These are phyloP conservation scores for Megalops atlanticus DNA, from an alignment of 2,113 vertebrate species.

Conservation along the genomic window DNA sequence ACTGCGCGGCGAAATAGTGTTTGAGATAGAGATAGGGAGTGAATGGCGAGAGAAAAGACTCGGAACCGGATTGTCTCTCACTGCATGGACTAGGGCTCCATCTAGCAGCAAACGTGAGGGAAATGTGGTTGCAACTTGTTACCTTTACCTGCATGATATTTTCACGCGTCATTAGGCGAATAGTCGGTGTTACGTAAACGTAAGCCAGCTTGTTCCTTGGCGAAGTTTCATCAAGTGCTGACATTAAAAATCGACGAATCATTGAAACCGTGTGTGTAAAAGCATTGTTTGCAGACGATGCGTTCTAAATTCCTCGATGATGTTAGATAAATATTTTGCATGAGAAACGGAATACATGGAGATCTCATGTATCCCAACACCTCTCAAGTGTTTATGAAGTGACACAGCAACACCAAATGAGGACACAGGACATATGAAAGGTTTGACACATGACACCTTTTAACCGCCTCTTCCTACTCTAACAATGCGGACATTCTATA, in stretches of 20 bases:
- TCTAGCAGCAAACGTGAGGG: constrained; percentile 56
- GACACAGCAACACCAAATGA: background rate
- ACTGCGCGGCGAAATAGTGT: constrained; percentile 61
- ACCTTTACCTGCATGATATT: background rate
- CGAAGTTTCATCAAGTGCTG: too few species aligned
- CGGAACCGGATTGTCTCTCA: constrained; percentile 60
- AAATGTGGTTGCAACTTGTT: background rate
- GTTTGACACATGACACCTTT: constrained; percentile 13
- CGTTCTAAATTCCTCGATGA: too few species aligned
- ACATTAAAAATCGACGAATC: too few species aligned
- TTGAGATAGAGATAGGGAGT: constrained; percentile 49
- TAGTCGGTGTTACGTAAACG: background rate
- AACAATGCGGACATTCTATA: too few species aligned
- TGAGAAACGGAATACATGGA: too few species aligned
- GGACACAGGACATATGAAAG: background rate
- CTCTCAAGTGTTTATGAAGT: constrained; percentile 4
- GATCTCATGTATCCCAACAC: background rate
- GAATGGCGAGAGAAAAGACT: constrained; percentile 59
- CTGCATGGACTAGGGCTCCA: constrained; percentile 70
- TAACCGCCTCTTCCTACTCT: too few species aligned
- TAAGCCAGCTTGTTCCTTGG: too few species aligned
- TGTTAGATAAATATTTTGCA: too few species aligned
- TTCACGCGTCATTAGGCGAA: background rate
- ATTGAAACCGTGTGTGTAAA: too few species aligned
- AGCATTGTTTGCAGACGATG: too few species aligned